phyloP scores from a whole-genome alignment of 2,888 invertebrate species.

The Thereva nobilitata region DNA sequence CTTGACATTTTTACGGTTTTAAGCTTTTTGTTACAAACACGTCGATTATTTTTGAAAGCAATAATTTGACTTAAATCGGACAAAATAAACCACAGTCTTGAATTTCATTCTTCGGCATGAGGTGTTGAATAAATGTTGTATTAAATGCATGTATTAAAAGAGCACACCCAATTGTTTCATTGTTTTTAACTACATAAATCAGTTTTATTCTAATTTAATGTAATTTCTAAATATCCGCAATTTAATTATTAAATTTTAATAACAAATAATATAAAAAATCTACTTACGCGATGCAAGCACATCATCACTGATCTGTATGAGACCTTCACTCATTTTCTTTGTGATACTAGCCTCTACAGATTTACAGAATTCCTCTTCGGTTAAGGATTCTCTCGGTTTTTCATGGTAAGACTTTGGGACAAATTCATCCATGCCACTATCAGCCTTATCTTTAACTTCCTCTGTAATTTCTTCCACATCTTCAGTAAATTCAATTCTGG shows the following conservation, averaged over 20 bases:
- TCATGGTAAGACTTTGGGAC: constrained; percentile 47
- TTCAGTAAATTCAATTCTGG: not conserved
- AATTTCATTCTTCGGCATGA: too few relatives aligned
- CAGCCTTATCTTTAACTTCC: constrained; percentile 22
- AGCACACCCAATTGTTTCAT: too few relatives aligned
- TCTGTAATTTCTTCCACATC: constrained; percentile 6
- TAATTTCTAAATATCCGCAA: too few relatives aligned
- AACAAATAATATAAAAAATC: constrained; percentile 23
- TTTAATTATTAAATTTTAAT: not conserved
- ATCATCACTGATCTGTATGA: constrained; percentile 53
- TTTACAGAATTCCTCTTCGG: constrained; percentile 56
- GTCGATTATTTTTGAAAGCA: too few relatives aligned
- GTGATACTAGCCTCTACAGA: constrained; percentile 55
- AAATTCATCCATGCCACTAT: constrained; percentile 40
- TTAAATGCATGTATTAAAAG: too few relatives aligned
- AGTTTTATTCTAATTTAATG: too few relatives aligned
- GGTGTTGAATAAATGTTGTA: too few relatives aligned
- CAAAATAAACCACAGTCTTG: too few relatives aligned
- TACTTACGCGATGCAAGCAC: constrained; percentile 43
- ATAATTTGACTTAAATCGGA: too few relatives aligned
- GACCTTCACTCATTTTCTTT: constrained; percentile 56
- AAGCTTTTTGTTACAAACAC: too few relatives aligned
- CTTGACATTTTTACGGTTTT: too few relatives aligned
- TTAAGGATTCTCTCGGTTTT: constrained; percentile 52
- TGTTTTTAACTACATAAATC: too few relatives aligned